Evolutionary conservation across 2,797 vertebrate genomes (phyloP), one percentile per base, ranked within the genome.

Genomic region (Eulemur coronatus): DNA sequence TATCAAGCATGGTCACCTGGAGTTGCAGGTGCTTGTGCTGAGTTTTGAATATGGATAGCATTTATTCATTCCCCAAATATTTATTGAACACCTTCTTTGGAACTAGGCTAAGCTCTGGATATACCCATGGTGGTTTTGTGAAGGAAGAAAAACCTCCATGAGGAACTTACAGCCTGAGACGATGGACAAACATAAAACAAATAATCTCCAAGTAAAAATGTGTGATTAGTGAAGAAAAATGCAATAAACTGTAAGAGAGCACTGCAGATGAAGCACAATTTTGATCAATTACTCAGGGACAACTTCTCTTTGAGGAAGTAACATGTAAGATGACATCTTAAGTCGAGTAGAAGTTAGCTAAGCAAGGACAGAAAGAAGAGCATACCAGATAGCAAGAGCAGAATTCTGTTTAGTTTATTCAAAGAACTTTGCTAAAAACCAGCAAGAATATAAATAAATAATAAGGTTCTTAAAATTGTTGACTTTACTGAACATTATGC

Each of bases 221-320:
- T 11, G 4, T 73, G 67, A 46, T 43, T 10, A 48, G 5, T 17
- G 38, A 92, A 72, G 12, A 35, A 30, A 79, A 48, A 48, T 59
- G 14, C 17, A 65, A 10, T 43, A 69, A n/a, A 1, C 0, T 72
- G 0, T 55, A 46, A 72, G 3, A 84, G 6, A 63, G 6, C 4
- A 75, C 48, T 78, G 12, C 15, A 75, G 30, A 33, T 69, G n/a
- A 33, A 41, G 30, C 10, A 18, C n/a, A 35, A 59, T 75, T 76
- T 52, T 94, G 48, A 92, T 65, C 33, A 41, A 82, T 89, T 94
- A 17, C n/a, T 76, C 35, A 85, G 22, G 9, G 48, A 76, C 82
- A 92, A 24, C 17, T 30, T 63, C 38, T 89, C 7, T 59, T 72
- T 89, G 63, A 69, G 63, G 8, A 65, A 94, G 18, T 48, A 14